These are phyloP conservation scores for Petrosia ficiformis DNA, from an alignment of 37 sponge, comb jelly and placozoan species.

Conservation along the genomic window DNA sequence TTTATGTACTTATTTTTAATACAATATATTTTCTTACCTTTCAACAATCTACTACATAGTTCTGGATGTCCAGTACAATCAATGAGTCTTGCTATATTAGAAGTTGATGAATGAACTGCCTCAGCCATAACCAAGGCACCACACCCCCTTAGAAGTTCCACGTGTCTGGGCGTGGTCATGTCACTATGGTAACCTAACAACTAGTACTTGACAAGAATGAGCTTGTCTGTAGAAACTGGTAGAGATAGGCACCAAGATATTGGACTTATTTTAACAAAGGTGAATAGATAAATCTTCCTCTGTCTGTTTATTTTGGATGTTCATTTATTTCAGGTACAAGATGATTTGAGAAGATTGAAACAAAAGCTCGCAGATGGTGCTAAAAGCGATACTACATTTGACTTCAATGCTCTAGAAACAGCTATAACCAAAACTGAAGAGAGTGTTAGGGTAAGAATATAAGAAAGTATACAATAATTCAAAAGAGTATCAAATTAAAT, in stretches of 20 bases:
- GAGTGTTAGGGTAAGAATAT: constrained; percentile 33
- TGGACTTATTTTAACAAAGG: too few relatives aligned
- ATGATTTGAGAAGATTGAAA: constrained; percentile 65
- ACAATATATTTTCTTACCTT: too few relatives aligned
- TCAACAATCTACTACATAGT: not conserved
- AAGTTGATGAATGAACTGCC: too few relatives aligned
- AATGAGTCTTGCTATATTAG: not conserved
- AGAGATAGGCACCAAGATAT: too few relatives aligned
- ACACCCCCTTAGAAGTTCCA: too few relatives aligned
- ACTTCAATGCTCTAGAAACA: constrained; percentile 35
- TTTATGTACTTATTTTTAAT: too few relatives aligned
- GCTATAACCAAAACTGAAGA: constrained; percentile 66
- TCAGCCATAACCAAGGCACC: too few relatives aligned
- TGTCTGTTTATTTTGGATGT: not conserved
- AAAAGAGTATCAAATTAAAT: too few relatives aligned
- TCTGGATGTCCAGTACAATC: not conserved
- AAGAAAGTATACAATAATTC: not conserved
- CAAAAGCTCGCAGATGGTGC: not conserved
- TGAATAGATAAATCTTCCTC: not conserved
- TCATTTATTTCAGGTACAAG: constrained; percentile 51
- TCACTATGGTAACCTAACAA: too few relatives aligned
- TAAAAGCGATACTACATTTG: constrained; percentile 13
- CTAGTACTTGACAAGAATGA: too few relatives aligned
- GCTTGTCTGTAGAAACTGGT: too few relatives aligned
- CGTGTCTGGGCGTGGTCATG: too few relatives aligned